Evolutionary conservation across 1,140 invertebrate genomes (phyloP).

Genomic region (Acyrthosiphon pisum): DNA sequence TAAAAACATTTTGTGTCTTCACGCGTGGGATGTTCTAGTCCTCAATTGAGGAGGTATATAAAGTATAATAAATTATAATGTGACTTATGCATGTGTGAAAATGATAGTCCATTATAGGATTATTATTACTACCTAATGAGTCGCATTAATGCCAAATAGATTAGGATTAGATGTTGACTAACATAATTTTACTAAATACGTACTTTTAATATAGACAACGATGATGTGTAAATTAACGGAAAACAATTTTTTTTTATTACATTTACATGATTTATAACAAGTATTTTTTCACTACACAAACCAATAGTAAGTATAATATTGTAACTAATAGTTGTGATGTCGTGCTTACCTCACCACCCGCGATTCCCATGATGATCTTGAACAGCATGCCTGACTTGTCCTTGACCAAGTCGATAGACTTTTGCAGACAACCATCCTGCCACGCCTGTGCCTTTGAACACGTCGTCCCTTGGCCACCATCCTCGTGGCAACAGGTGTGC

Average conservation of each 20-base stretch:
- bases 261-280: not conserved
- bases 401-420: constrained; percentile 23
- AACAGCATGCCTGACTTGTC: not conserved
- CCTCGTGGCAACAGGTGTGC: not conserved
- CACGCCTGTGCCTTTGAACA: constrained; percentile 36
- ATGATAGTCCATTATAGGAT: no score
- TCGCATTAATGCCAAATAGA: not conserved
- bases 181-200: no score
- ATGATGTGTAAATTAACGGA: not conserved
- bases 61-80: no score
- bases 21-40: no score
- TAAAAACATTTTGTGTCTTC: no score
- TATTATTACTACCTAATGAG: not conserved
- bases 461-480: not conserved
- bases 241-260: not conserved
- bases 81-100: no score
- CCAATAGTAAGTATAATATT: not conserved
- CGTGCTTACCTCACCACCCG: constrained; percentile 32
- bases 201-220: not conserved
- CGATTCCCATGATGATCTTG: constrained; percentile 27
- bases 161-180: not conserved
- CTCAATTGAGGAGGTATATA: no score
- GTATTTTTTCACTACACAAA: not conserved
- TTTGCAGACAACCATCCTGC: constrained; percentile 34
- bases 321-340: not conserved